Percentiles rank a stretch among this genome's conserved stretches.
phyloP scores from a whole-genome alignment of 2,113 vertebrate species.

The Clarias macrocephalus region DNA sequence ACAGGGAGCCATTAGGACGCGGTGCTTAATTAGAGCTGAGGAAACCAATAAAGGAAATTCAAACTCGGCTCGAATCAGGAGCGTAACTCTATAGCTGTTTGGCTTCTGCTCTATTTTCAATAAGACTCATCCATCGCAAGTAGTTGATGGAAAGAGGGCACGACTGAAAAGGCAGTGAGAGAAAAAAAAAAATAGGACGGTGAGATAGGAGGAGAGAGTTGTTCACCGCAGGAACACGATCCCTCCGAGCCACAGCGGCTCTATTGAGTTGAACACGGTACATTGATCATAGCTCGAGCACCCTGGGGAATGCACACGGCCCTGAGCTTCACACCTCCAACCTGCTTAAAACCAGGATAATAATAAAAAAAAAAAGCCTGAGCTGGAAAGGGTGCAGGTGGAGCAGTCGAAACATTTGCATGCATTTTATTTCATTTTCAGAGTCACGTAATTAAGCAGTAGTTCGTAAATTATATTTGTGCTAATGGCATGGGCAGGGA shows the following conservation, averaged over 20 bases:
- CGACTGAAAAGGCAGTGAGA: constrained; percentile 24
- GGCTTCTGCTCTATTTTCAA: constrained; percentile 49
- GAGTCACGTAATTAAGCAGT: not conserved
- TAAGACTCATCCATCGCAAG: constrained; percentile 43
- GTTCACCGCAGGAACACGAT: constrained; percentile 22
- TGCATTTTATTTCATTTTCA: not conserved
- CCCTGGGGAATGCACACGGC: constrained; percentile 11
- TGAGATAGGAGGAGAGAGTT: constrained; percentile 35
- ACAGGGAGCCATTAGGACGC: constrained; percentile 44
- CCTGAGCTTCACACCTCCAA: constrained; percentile 10
- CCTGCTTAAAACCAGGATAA: constrained; percentile 7
- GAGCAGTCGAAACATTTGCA: not conserved
- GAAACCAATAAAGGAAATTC: constrained; percentile 55
- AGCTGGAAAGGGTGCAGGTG: not conserved
- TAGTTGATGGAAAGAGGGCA: constrained; percentile 31
- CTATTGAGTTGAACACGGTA: constrained; percentile 27
- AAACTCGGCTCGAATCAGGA: constrained; percentile 42
- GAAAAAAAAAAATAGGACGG: constrained; percentile 13
- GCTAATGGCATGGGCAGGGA: not conserved
- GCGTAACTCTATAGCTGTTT: constrained; percentile 53
- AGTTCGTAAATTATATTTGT: not conserved
- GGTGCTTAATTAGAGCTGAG: constrained; percentile 51
- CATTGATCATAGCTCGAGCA: constrained; percentile 4
- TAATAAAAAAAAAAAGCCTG: constrained; percentile 1
- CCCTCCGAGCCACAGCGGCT: not conserved